Percentiles rank a stretch among this genome's conserved stretches.
Conservation (phyloP, 2,113 vertebrate genomes). For the Eurypyga helias region DNA sequence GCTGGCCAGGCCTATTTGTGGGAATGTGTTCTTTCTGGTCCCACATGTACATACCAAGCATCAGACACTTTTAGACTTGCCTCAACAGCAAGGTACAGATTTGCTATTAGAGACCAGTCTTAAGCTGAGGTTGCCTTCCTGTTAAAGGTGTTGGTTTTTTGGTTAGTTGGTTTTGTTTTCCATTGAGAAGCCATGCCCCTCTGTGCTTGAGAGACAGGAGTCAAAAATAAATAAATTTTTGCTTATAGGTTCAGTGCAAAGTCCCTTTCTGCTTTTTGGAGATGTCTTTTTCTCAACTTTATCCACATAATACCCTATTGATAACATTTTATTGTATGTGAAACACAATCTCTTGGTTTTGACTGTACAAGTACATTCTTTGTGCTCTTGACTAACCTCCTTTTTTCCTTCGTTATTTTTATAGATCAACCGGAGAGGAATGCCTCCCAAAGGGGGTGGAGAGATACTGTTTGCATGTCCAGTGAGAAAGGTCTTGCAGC, state of each 20-base stretch:
- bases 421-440: slow-evolving; percentile 90
- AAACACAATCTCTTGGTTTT: neutral
- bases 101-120: neutral
- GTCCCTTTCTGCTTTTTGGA: neutral
- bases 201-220: neutral
- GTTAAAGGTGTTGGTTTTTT: neutral
- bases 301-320: neutral
- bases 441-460: slow-evolving; percentile 94
- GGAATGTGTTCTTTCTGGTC: neutral
- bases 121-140: neutral
- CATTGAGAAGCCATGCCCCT: neutral
- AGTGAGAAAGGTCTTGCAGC: slow-evolving; percentile 83
- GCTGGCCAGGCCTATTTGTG: neutral
- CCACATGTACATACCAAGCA: neutral
- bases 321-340: neutral
- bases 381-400: neutral
- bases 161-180: neutral
- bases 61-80: neutral
- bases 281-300: neutral
- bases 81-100: neutral
- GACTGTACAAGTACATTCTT: neutral
- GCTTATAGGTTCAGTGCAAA: neutral
- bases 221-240: neutral
- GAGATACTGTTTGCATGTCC: slow-evolving; percentile 92
- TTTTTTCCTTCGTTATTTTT: neutral